A percentile compares a stretch with the other conserved stretches of the same genome.
Evolutionary conservation across 1,140 invertebrate species (phyloP).

Genomic region (Trichoplusia ni): DNA sequence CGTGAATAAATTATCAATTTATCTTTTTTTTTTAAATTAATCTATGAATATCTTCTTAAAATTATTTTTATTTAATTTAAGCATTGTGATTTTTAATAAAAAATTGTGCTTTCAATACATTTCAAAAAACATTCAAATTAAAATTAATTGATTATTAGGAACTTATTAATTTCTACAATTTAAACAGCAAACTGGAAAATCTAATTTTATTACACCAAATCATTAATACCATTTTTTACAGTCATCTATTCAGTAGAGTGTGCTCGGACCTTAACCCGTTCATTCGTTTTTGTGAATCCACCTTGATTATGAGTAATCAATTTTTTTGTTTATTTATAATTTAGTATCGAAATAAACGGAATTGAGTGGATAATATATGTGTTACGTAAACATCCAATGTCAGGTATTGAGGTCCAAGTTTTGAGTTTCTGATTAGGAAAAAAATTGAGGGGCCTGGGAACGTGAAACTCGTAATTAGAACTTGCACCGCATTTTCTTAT

Average conservation of each 20-base stretch:
- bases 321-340: slow-evolving; percentile 60
- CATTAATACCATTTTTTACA: too few relatives aligned
- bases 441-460: background rate
- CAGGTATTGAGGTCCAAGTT: background rate
- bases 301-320: slow-evolving; percentile 58
- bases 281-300: slow-evolving; percentile 57
- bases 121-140: too few relatives aligned
- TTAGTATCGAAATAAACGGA: slow-evolving; percentile 51
- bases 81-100: background rate
- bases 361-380: slow-evolving; percentile 39
- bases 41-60: too few relatives aligned
- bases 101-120: background rate
- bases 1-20: too few relatives aligned
- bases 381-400: slow-evolving; percentile 8
- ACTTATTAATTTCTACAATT: too few relatives aligned
- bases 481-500: too few relatives aligned
- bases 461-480: too few relatives aligned
- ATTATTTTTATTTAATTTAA: background rate
- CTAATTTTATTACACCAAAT: too few relatives aligned
- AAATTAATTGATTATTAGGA: too few relatives aligned
- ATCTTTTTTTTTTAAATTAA: too few relatives aligned
- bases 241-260: background rate
- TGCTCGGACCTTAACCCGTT: slow-evolving; percentile 47
- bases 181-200: too few relatives aligned
- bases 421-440: background rate